Percentiles rank a stretch among this genome's conserved stretches.
Conservation (phyloP, 2,888 invertebrate species). For the Eledona agricola region DNA sequence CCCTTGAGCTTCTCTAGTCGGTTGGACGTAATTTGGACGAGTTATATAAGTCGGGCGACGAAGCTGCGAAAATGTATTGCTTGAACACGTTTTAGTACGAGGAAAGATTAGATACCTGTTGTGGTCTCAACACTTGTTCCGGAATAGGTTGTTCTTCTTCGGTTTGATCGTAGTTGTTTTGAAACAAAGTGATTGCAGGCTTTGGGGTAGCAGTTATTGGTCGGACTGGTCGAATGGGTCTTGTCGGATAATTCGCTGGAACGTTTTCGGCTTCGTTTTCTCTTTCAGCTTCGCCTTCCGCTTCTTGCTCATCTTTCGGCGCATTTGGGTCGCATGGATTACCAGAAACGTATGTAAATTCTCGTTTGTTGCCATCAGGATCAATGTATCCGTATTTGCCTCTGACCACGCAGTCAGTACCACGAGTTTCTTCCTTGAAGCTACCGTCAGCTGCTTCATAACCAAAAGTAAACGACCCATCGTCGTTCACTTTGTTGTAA, state of each 20-base stretch:
- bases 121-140: slow-evolving; percentile 61
- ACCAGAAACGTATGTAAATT: slow-evolving; percentile 87
- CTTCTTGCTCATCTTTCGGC: slow-evolving; percentile 73
- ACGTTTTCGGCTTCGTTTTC: slow-evolving; percentile 67
- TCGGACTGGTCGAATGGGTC: slow-evolving; percentile 63
- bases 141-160: slow-evolving; percentile 69
- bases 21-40: slow-evolving; percentile 57
- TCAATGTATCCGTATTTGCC: slow-evolving; percentile 90
- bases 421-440: slow-evolving; percentile 87
- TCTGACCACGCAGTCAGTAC: slow-evolving; percentile 87
- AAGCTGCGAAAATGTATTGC: slow-evolving; percentile 53
- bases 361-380: slow-evolving; percentile 85
- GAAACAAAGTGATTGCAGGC: slow-evolving; percentile 74
- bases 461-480: slow-evolving; percentile 85
- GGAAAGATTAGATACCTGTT: slow-evolving; percentile 56
- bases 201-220: slow-evolving; percentile 61
- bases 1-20: slow-evolving; percentile 45
- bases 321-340: slow-evolving; percentile 88
- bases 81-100: no score
- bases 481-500: slow-evolving; percentile 84
- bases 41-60: slow-evolving; percentile 58
- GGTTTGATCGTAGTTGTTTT: slow-evolving; percentile 75
- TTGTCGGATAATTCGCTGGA: slow-evolving; percentile 72
- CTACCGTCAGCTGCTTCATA: slow-evolving; percentile 87
- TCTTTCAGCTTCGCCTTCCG: slow-evolving; percentile 57